A percentile compares a stretch with the other conserved stretches of the same genome.
These are phyloP conservation scores for Odontophorus gujanensis DNA, from an alignment of 2,113 vertebrate genomes.

Conservation along the genomic window DNA sequence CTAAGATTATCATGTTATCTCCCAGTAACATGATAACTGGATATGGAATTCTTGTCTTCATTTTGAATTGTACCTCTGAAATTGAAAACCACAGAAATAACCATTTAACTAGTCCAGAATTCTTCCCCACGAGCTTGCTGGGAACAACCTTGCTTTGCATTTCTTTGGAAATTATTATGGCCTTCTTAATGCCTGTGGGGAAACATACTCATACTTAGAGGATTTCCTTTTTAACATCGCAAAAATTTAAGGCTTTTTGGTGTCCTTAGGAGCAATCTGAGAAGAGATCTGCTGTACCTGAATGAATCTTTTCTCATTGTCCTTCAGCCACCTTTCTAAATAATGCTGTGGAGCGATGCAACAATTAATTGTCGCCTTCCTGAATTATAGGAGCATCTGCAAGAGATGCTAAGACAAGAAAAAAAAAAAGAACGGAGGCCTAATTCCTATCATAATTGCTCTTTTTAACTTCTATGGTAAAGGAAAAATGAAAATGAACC, in stretches of 20 bases:
- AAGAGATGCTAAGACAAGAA: neutral
- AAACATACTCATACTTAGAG: neutral
- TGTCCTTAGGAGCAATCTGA: neutral
- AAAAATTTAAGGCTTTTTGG: neutral
- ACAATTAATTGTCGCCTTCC: neutral
- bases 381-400: neutral
- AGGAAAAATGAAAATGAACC: neutral
- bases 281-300: neutral
- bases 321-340: neutral
- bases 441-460: neutral
- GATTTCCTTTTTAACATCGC: neutral
- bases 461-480: fast-evolving
- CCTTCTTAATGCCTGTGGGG: neutral
- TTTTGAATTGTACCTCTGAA: neutral
- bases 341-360: neutral
- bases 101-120: neutral
- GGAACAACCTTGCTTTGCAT: neutral
- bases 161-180: neutral
- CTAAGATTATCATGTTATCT: neutral
- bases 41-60: neutral
- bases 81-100: neutral
- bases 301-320: neutral
- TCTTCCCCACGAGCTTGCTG: neutral
- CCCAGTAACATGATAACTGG: neutral
- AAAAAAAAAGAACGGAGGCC: neutral